A percentile compares a stretch with the other conserved stretches of the same genome.
phyloP scores from a whole-genome alignment of 2,888 invertebrate genomes.

The Diarsia rubi region DNA sequence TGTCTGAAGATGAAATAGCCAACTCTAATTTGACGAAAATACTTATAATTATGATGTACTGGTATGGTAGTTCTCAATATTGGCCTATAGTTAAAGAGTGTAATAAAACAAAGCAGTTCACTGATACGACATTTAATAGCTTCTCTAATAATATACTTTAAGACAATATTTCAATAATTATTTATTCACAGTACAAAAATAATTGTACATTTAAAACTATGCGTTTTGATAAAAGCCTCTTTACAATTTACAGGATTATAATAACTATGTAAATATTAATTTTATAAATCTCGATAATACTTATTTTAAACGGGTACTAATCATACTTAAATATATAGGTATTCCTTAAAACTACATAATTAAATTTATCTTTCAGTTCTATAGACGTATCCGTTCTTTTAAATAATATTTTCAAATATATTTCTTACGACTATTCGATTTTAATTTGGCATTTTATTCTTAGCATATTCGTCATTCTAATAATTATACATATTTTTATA shows the following conservation, averaged over 20 bases:
- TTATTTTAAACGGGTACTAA: slow-evolving; percentile 66
- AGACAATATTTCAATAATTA: slow-evolving; percentile 67
- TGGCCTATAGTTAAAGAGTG: neutral
- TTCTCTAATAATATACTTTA: slow-evolving; percentile 70
- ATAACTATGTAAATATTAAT: slow-evolving; percentile 38
- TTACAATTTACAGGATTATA: slow-evolving; percentile 63
- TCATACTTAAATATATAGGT: slow-evolving; percentile 35
- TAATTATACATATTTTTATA: slow-evolving; percentile 35
- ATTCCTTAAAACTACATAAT: slow-evolving; percentile 25
- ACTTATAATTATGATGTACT: no score
- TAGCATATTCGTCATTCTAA: slow-evolving; percentile 21
- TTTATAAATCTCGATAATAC: slow-evolving; percentile 48
- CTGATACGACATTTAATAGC: slow-evolving; percentile 69
- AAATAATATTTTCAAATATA: slow-evolving; percentile 26
- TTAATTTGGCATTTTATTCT: slow-evolving; percentile 53
- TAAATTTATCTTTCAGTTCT: slow-evolving; percentile 57
- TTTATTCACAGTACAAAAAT: slow-evolving; percentile 79
- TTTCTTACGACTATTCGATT: slow-evolving; percentile 34
- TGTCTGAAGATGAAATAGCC: no score
- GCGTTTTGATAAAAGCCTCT: slow-evolving; percentile 67
- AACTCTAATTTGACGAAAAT: neutral
- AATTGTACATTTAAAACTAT: slow-evolving; percentile 72
- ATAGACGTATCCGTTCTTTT: slow-evolving; percentile 43
- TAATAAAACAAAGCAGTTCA: slow-evolving; percentile 25
- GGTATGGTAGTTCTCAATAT: neutral